Evolutionary conservation across 2,113 vertebrate species (phyloP), one percentile per base, ranked within the genome.

Genomic region (Antennarius striatus): DNA sequence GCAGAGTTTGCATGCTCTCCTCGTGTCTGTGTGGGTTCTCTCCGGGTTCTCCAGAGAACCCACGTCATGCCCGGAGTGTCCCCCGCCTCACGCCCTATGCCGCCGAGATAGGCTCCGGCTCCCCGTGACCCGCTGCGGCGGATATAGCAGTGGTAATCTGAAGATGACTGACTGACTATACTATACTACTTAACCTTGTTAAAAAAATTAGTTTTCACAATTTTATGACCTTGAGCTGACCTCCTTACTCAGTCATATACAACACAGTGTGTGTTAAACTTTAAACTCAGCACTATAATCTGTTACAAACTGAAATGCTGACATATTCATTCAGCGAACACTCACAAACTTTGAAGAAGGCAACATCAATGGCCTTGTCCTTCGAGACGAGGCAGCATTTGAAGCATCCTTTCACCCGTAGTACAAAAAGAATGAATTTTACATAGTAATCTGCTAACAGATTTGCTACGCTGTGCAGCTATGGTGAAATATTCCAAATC

Each of bases 291-390:
- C 57, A 68, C 74, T 47, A 77, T 60, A 56, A 80, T 50, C 51
- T 71, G 66, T 71, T 79, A 71, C 22, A 32, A 59, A 48, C 68
- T 59, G 51, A 75, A 80, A 69, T 57, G 72, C 80, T 81, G 83
- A 85, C 63, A 46, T 43, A 76, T 74, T 80, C 63, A 63, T 81
- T 60, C 43, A 43, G 54, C 67, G 73, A 46, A 16, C 66, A 69
- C 46, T 52, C 59, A 73, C 52, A 43, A 76, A 73, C 79, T 68
- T 66, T 63, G 58, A 78, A 75, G 69, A 69, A 47, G 61, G 39
- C 3, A 52, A 65, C 67, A 72, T 79, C 63, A 85, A 47, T 61
- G 40, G 29, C 22, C 22, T 22, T 56, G 51, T 76, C 68, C 36
- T 57, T 28, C 42, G 51, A 72, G 51, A 68, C 54, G 22, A 29